Evolutionary conservation across 2,888 invertebrate genomes (phyloP), one percentile per base, ranked within the genome.

Genomic region (Malachius bipustulatus): DNA sequence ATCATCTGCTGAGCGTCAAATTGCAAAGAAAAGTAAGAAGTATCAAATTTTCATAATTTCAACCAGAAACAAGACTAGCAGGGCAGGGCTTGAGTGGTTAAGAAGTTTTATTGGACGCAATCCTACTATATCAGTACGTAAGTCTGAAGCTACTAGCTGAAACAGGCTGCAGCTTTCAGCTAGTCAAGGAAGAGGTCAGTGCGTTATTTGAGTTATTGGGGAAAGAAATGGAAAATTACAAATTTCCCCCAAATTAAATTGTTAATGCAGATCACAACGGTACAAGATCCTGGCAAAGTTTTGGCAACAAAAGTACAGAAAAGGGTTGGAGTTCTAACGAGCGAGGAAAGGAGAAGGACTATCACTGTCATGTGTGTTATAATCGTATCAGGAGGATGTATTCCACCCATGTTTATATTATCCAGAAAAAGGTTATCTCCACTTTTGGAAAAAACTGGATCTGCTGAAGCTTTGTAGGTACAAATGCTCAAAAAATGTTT

Each of bases 331-430:
- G 12, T 34, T 12, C 31, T 35, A 3, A 35, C 35, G 10, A 29
- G 29, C n/a, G 33, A 31, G 35, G 35, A 38, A 14, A 38, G 35
- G 19, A 29, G 35, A 19, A 30, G 16, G 14, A 36, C 30, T 15
- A 19, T 32, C 12, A 35, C 30, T 2, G 34, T 26, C 14, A 35
- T 38, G 14, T 38, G 38, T 35, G 35, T 32, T 10, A 30, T 37
- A 27, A 32, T 24, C 26, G 31, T 38, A 14, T 14, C 37, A 15
- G 34, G 34, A 8, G 19, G 14, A 10, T 39, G 30, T 24, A 30
- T 40, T 26, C 32, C 37, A 10, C 37, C 31, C 27, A 16, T 39
- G 16, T 39, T 37, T 16, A 37, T 37, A 24, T 40, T 30, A 14
- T 27, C 40, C 19, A 26, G 37, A 16, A 27, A 37, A 24, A 11